Evolutionary conservation across 2,797 vertebrate species (phyloP), one percentile per base, ranked within the genome.

Genomic region (Yasuhikotakia modesta): DNA sequence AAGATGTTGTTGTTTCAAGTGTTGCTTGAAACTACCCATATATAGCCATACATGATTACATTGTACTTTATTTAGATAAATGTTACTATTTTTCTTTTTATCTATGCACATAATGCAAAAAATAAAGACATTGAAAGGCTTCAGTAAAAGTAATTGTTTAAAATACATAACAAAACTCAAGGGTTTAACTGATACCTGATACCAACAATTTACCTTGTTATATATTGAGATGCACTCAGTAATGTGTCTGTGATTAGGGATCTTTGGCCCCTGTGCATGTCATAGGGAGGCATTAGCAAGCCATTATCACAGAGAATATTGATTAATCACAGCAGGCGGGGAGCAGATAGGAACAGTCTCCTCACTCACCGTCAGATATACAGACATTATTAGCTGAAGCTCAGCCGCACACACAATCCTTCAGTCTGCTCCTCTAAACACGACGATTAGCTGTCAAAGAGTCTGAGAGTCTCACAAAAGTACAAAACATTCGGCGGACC

Each of bases 401-500:
- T 58, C 74, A 68, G 22, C 75, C 69, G 3, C 66, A 45, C 75
- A 72, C 68, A 60, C 67, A 64, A 19, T 67, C 21, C n/a, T 55
- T n/a, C n/a, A n/a, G 10, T 53, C 30, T 21, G 70, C 2, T n/a
- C 84, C 80, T 48, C 50, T 83, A 83, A 84, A 39, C 39, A 76
- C 22, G 60, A 55, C 45, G 55, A 70, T 27, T 27, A 64, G 64
- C 55, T 80, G 30, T 61, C 27, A 60, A 50, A 39, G 8, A 57
- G 2, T 82, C 55, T 61, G 22, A 2, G 58, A 64, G 19, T n/a
- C 76, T 70, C 69, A 63, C 58, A 76, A 87, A 83, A 86, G 76
- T 87, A 80, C 86, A 85, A 88, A 91, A 89, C 91, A 90, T 91
- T 91, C 90, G 89, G 92, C 88, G 93, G 92, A 89, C 90, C 85